Evolutionary conservation across 2,888 invertebrate species (phyloP), one percentile per base, ranked within the genome.

Genomic region (Cybosia mesomella): DNA sequence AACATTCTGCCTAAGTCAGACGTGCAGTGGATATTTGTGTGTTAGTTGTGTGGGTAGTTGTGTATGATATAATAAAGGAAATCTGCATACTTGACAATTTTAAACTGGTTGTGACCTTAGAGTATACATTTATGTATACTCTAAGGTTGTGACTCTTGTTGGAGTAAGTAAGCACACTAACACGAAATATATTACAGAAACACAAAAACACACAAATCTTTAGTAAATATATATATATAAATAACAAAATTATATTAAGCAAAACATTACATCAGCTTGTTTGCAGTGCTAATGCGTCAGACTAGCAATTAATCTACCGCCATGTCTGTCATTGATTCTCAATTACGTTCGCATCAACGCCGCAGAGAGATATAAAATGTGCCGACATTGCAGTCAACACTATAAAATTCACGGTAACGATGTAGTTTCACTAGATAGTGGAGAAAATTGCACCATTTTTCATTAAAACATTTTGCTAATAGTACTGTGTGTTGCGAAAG

Each of bases 271-370:
- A 39, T 0, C 68, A 62, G 63, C 62, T 60, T 77, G 75, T 80
- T 79, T 77, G 70, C 55, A 54, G 34, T 59, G 64, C 66, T 66
- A 71, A 71, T 75, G 77, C 82, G 84, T 82, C 83, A 84, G 22
- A 21, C 18, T 1, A 58, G 77, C 80, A 78, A 89, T 89, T 85
- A 89, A 86, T 88, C 86, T 76, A 68, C 71, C 84, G 79, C 81
- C 58, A 58, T 61, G 71, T 81, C 72, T 72, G 13, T 34, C 87
- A 88, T 89, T 86, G 88, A 89, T 85, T 87, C 82, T 89, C 88
- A 82, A 89, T 89, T 89, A 88, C 68, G 73, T 39, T 64, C 75
- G 64, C 68, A 65, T 78, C 83, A 84, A 87, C 83, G 85, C 58
- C 34, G 63, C 7, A 22, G 15, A 28, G 49, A 70, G 66, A 68